Conservation (phyloP, 2,113 vertebrate species). For the Bostrychus sinensis region DNA sequence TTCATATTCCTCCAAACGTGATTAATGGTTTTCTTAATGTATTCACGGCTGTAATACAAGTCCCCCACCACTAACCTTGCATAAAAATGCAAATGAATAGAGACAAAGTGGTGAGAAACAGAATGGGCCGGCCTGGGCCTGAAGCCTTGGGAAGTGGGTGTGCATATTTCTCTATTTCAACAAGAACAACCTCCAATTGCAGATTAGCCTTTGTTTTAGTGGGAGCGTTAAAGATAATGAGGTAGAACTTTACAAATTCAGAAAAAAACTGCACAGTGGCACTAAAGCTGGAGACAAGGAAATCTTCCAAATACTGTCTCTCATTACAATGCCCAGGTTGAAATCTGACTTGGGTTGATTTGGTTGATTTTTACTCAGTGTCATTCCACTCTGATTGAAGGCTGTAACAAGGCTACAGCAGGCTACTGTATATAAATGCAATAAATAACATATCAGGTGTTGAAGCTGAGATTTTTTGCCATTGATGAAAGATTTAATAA, state of each 20-base stretch:
- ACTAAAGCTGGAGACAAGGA: no score
- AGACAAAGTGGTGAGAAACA: conserved; percentile 69
- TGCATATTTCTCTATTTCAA: conserved; percentile 75
- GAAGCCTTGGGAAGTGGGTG: conserved; percentile 76
- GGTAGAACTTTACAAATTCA: not conserved
- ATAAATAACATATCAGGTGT: no score
- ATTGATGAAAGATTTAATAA: no score
- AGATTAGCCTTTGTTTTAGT: conserved; percentile 61
- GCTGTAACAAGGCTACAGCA: no score
- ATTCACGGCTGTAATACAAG: conserved; percentile 74
- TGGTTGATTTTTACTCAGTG: no score
- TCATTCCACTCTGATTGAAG: no score
- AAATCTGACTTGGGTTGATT: no score
- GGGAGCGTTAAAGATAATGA: conserved; percentile 55
- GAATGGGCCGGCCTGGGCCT: conserved; percentile 60
- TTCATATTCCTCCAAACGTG: conserved; percentile 65
- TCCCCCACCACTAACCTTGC: conserved; percentile 76
- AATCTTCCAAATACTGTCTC: no score
- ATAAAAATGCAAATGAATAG: conserved; percentile 81
- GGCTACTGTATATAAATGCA: no score
- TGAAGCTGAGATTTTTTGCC: no score
- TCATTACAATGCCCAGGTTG: no score
- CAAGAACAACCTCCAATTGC: conserved; percentile 54
- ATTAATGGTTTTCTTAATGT: conserved; percentile 82
- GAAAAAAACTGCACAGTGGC: not conserved